Evolutionary conservation across 2,888 invertebrate species (phyloP).

Genomic region (Catocala sponsa): DNA sequence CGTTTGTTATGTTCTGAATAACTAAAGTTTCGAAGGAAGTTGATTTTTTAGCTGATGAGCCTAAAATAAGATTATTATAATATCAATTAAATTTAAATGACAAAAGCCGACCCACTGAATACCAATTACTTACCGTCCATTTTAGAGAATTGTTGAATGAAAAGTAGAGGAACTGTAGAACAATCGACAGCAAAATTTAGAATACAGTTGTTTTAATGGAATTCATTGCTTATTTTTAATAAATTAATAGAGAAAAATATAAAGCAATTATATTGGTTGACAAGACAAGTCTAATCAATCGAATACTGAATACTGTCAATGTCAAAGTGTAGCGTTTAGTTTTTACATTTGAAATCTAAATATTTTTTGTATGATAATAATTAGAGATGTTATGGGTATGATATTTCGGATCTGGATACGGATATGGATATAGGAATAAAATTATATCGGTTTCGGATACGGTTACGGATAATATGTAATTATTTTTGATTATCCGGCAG

Average conservation of each 20-base stretch:
- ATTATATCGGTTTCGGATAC: too few species aligned
- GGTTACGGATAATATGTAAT: too few species aligned
- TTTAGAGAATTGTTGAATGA: conserved; percentile 28
- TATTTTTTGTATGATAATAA: background rate
- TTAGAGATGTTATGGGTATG: too few species aligned
- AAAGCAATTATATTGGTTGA: conserved; percentile 40
- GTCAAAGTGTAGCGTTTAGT: conserved; percentile 33
- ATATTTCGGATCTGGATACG: too few species aligned
- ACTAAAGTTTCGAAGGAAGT: conserved; percentile 76
- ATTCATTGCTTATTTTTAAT: conserved; percentile 39
- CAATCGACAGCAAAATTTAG: conserved; percentile 24
- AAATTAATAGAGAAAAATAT: conserved; percentile 41
- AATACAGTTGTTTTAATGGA: conserved; percentile 13
- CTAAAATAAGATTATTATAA: conserved; percentile 55
- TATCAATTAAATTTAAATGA: conserved; percentile 23
- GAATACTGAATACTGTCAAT: conserved; percentile 36
- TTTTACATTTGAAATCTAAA: background rate
- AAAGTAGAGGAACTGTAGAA: conserved; percentile 18
- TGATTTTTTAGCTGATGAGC: conserved; percentile 74
- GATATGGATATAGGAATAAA: too few species aligned
- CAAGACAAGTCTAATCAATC: conserved; percentile 46
- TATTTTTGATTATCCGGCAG: too few species aligned
- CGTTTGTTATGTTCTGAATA: conserved; percentile 76
- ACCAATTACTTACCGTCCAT: conserved; percentile 63
- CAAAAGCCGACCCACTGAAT: conserved; percentile 19